These are phyloP conservation scores for Borostomias antarcticus DNA, from an alignment of 2,797 vertebrate species.

Conservation along the genomic window DNA sequence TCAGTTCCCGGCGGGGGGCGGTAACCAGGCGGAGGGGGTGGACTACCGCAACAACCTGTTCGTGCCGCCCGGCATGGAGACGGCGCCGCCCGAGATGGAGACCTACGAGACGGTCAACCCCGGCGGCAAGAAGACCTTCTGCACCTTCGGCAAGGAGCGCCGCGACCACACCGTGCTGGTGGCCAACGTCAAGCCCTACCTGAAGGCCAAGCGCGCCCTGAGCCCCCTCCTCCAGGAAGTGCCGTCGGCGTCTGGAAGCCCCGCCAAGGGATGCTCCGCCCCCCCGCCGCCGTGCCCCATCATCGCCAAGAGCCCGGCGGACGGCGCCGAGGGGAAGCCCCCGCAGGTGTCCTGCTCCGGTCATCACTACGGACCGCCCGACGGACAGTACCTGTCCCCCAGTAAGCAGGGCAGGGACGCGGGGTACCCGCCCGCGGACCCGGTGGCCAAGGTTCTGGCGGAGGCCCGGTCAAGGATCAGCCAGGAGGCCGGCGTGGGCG, in stretches of 20 bases:
- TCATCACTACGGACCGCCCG: conserved; percentile 90
- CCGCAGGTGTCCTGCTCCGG: conserved; percentile 77
- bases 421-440: conserved; percentile 77
- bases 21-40: conserved; percentile 94
- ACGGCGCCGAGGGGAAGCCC: conserved; percentile 90
- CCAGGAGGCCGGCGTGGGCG: conserved; percentile 79
- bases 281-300: conserved; percentile 88
- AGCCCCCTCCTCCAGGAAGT: conserved; percentile 98
- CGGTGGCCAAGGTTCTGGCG: conserved; percentile 93
- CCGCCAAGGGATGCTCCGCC: conserved; percentile 90
- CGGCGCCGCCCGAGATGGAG: conserved; percentile 89
- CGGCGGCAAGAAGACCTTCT: conserved; percentile 99
- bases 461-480: conserved; percentile 92
- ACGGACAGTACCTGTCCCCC: conserved; percentile 91
- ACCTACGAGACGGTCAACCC: conserved; percentile 95
- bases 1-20: conserved; percentile 88
- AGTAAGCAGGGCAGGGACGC: conserved; percentile 92
- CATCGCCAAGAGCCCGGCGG: conserved; percentile 90
- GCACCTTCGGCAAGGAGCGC: conserved; percentile 98
- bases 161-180: conserved; percentile 99
- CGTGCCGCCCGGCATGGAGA: conserved; percentile 92
- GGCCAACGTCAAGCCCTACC: conserved; percentile 98
- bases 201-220: conserved; percentile 98
- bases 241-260: conserved; percentile 93
- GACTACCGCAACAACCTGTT: conserved; percentile 99